phyloP scores from a whole-genome alignment of 2,113 vertebrate species.

The Zonotrichia leucophrys region DNA sequence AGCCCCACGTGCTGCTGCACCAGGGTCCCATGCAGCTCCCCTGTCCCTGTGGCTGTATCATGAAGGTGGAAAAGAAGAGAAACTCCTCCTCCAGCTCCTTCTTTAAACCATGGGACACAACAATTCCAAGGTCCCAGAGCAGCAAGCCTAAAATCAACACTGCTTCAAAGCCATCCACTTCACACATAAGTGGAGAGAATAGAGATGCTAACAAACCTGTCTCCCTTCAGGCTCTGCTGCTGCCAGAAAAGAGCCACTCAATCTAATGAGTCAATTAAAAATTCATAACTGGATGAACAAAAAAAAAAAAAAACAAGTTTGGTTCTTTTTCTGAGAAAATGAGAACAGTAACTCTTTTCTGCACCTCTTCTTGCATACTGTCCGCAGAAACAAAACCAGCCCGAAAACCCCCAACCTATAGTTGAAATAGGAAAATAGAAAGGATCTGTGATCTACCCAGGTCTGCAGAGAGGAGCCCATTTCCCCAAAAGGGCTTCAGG shows the following conservation, averaged over 20 bases:
- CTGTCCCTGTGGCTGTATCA: rapidly evolving
- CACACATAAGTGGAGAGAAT: background rate
- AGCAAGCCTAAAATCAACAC: slow-evolving; percentile 17
- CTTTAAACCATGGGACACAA: background rate
- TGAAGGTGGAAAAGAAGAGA: background rate
- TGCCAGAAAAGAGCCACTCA: slow-evolving; percentile 46
- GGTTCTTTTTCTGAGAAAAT: slow-evolving; percentile 36
- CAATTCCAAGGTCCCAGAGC: background rate
- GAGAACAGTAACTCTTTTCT: slow-evolving; percentile 30
- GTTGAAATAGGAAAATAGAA: background rate
- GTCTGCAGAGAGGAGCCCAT: background rate
- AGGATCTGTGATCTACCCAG: rapidly evolving
- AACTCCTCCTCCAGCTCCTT: background rate
- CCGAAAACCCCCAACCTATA: background rate
- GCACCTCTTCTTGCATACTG: background rate
- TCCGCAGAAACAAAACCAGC: background rate
- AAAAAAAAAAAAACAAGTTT: slow-evolving; percentile 5
- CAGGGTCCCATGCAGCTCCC: background rate
- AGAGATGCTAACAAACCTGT: slow-evolving; percentile 43
- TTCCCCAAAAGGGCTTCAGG: background rate
- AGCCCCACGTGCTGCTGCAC: background rate
- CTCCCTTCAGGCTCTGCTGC: slow-evolving; percentile 19
- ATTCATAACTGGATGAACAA: slow-evolving; percentile 46
- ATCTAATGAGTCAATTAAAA: slow-evolving; percentile 65
- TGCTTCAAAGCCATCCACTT: slow-evolving; percentile 20